Evolutionary conservation across 1,140 invertebrate species (phyloP).

Genomic region (Drosophila fuyamai): DNA sequence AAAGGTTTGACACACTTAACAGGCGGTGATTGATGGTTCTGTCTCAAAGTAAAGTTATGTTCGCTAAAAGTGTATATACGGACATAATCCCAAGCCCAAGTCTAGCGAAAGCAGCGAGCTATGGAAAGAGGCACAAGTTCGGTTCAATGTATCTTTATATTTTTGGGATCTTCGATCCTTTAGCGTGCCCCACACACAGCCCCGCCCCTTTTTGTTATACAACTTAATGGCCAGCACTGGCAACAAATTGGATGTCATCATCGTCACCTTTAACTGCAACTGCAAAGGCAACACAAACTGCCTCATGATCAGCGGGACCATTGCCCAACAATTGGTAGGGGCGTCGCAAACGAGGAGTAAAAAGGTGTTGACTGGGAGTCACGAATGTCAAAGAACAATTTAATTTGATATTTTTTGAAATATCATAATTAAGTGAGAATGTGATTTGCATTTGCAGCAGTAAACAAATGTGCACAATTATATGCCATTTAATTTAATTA

Average conservation of each 20-base stretch:
- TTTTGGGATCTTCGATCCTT: neutral
- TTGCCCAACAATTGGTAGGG: conserved; percentile 12
- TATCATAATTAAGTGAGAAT: no score
- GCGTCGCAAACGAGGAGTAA: neutral
- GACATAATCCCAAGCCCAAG: neutral
- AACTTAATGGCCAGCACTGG: conserved; percentile 14
- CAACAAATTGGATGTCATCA: conserved; percentile 44
- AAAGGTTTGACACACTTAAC: conserved; percentile 47
- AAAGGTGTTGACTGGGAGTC: no score
- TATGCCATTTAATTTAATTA: no score
- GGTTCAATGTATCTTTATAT: neutral
- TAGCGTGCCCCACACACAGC: no score
- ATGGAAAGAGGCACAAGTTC: neutral
- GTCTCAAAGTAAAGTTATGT: conserved; percentile 2
- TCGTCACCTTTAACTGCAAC: conserved; percentile 43
- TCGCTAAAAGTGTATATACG: neutral
- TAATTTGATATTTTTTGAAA: neutral
- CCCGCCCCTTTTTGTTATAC: conserved; percentile 28
- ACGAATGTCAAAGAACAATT: neutral
- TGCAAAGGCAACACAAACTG: conserved; percentile 7
- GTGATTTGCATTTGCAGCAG: no score
- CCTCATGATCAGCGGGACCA: conserved; percentile 5
- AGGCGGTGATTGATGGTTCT: conserved; percentile 38
- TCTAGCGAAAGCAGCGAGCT: conserved; percentile 6
- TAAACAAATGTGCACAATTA: no score